phyloP scores from a whole-genome alignment of 2,113 vertebrate species.

The Muntiacus reevesi region DNA sequence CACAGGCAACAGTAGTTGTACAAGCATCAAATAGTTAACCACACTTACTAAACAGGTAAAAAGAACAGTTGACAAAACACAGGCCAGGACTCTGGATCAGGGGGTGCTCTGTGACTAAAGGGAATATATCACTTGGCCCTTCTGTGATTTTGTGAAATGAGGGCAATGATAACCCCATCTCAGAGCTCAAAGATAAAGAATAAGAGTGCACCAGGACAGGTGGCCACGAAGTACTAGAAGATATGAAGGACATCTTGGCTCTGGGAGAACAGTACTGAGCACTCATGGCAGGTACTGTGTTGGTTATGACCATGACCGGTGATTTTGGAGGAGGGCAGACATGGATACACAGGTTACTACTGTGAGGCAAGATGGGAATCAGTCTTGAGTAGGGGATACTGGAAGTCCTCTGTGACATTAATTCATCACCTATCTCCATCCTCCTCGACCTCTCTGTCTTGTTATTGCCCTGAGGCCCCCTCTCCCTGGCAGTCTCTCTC shows the following conservation, averaged over 20 bases:
- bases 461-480: neutral
- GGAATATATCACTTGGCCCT: neutral
- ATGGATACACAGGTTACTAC: neutral
- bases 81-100: neutral
- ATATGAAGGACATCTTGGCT: neutral
- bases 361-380: neutral
- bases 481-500: neutral
- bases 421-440: neutral
- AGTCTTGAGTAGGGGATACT: neutral
- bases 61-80: neutral
- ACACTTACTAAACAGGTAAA: neutral
- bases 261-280: neutral
- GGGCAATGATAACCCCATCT: neutral
- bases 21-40: neutral
- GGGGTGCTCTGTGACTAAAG: neutral
- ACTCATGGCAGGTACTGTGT: fast-evolving
- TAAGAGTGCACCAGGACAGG: neutral
- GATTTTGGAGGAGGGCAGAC: neutral
- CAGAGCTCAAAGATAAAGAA: neutral
- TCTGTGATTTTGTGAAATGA: neutral
- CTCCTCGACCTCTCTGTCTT: neutral
- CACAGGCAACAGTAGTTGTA: neutral
- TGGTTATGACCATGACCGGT: neutral
- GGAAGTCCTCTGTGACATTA: neutral
- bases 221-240: neutral